Evolutionary conservation across 37 sponge, comb jelly and placozoan species (phyloP), one percentile per base, ranked within the genome.

Genomic region (Chondrosia reniformis): DNA sequence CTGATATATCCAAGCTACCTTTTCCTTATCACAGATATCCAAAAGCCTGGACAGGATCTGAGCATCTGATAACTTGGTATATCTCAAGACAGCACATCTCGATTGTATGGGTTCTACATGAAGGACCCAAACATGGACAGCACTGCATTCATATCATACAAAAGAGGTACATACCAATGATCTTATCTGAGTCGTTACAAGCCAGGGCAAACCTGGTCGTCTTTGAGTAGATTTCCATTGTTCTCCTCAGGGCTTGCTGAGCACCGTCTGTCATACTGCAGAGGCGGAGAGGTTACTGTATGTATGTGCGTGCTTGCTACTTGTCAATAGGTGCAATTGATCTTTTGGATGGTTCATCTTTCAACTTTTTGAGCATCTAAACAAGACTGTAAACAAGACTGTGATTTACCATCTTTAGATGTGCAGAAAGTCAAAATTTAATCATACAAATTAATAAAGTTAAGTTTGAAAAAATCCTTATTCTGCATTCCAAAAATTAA

Each of bases 151-250:
- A 15, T 49, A 49, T 19, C 52, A 49, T 49, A 15, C 15, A 10
- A 49, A 19, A 49, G 52, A 19, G 15, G 52, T 49, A 15, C 61
- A 59, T 59, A 59, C 94, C 94, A 33, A 98, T 95, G 38, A 98
- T 98, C 78, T 98, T 95, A 75, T 98, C 93, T 5, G 99, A 98
- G 67, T 85, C 79, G 46, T 98, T 98, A 76, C 99, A 98, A 19
- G 99, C 99, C 6, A 98, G 86, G 31, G 99, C 99, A 81, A 98
- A 98, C 56, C 99, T 55, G 0, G 99, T 98, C 0, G 99, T 92
- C 79, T 92, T 95, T 27, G 96, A 95, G 80, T 93, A 98, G 27
- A 98, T 89, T 85, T 98, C 99, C 99, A 98, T 98, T 2, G 91
- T 98, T 32, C 99, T 77, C 34, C 99, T 79, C 45, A 98, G 83